A percentile compares a stretch with the other conserved stretches of the same genome.
Evolutionary conservation across 2,113 vertebrate genomes (phyloP).

Genomic region (Strigops habroptila): DNA sequence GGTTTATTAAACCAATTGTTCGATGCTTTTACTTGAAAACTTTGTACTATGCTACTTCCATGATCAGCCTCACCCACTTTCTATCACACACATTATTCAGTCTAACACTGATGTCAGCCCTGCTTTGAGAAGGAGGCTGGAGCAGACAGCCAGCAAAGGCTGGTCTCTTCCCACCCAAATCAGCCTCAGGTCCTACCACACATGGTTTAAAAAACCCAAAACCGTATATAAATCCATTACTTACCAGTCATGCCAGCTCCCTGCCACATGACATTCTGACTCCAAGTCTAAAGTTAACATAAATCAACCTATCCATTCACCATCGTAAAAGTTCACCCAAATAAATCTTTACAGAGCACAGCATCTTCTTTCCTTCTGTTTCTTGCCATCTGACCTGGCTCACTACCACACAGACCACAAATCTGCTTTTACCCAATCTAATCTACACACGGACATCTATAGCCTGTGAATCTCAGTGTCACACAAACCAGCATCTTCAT

Average conservation of each 20-base stretch:
- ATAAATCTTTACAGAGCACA: neutral
- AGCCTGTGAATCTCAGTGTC: neutral
- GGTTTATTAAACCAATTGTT: neutral
- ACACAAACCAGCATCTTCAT: neutral
- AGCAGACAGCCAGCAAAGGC: neutral
- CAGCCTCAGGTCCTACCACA: neutral
- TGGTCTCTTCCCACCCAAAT: neutral
- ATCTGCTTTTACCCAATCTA: neutral
- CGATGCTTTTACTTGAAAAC: neutral
- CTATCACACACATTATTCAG: neutral
- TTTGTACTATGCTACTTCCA: neutral
- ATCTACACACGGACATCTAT: neutral
- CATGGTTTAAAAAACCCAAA: accelerated
- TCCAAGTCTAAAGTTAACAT: neutral
- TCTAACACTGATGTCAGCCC: neutral
- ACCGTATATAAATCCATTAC: neutral
- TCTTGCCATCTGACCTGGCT: neutral
- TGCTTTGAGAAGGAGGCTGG: neutral
- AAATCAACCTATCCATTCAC: neutral
- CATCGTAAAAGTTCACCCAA: neutral
- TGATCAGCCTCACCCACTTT: neutral
- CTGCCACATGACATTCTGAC: neutral
- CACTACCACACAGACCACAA: neutral
- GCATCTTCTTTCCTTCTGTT: accelerated
- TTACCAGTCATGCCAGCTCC: neutral